Conservation (phyloP, 2,113 vertebrate species). For the Lichenostomus cassidix region DNA sequence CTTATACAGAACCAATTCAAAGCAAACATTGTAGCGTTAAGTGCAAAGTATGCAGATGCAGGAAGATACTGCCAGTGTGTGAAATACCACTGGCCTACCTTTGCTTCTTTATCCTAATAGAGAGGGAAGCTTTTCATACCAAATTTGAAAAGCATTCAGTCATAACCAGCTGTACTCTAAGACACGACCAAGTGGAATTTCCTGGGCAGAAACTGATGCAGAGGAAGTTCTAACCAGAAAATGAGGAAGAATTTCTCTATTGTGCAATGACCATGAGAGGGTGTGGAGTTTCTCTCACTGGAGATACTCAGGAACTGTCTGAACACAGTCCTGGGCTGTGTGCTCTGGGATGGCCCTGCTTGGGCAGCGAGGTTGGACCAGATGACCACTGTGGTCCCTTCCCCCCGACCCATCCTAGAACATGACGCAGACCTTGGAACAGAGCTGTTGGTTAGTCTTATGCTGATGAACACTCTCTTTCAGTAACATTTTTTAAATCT, state of each 20-base stretch:
- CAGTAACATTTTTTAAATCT: background rate
- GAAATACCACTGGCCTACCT: background rate
- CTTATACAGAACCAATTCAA: background rate
- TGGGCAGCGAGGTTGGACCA: background rate
- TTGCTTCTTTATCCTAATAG: background rate
- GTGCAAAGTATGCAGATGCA: background rate
- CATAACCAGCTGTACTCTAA: background rate
- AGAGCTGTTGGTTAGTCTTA: background rate
- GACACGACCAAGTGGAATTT: background rate
- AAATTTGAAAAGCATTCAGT: background rate
- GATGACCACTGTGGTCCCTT: background rate
- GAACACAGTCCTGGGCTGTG: background rate
- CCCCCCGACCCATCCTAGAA: background rate
- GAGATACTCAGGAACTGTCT: background rate
- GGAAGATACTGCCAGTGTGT: background rate
- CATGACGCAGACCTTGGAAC: background rate
- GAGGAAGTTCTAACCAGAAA: background rate
- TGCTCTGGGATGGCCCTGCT: background rate
- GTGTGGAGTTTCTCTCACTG: background rate
- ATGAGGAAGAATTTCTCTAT: background rate
- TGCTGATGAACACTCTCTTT: background rate
- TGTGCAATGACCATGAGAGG: background rate
- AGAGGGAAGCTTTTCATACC: background rate
- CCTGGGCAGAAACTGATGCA: background rate
- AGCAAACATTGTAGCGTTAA: background rate